These are phyloP conservation scores for Drosophila mimetica DNA, from an alignment of 2,888 invertebrate species.

Conservation along the genomic window DNA sequence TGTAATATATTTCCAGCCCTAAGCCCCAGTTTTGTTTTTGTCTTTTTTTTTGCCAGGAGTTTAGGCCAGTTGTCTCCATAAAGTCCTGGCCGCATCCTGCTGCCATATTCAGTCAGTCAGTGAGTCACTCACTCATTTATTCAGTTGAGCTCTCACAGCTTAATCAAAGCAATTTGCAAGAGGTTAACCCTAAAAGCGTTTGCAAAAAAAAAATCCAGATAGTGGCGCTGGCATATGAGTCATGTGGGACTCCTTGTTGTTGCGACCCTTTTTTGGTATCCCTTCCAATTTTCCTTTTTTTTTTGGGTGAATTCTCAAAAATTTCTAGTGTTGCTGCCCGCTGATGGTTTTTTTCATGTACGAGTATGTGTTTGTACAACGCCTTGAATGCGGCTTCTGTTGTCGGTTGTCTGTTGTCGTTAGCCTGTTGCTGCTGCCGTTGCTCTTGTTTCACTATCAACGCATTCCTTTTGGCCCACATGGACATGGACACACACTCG, in stretches of 20 bases:
- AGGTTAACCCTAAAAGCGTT: constrained; percentile 30
- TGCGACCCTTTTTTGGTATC: constrained; percentile 10
- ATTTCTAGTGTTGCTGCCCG: constrained; percentile 28
- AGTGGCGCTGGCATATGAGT: constrained; percentile 29
- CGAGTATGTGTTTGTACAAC: constrained; percentile 64
- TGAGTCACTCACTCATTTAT: constrained; percentile 24
- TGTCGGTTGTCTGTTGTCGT: constrained; percentile 43
- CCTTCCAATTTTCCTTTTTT: constrained; percentile 4
- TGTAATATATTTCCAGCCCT: too few species aligned
- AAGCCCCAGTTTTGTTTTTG: neutral
- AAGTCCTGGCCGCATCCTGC: constrained; percentile 5
- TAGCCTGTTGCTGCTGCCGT: constrained; percentile 58
- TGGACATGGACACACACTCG: constrained; percentile 30
- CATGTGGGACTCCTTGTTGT: constrained; percentile 17
- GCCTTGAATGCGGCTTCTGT: constrained; percentile 70
- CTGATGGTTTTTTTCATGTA: constrained; percentile 52
- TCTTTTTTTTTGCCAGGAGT: neutral
- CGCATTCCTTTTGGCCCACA: constrained; percentile 68
- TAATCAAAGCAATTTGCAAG: constrained; percentile 58
- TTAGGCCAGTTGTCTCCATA: neutral
- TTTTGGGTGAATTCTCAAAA: constrained; percentile 26
- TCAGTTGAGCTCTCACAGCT: constrained; percentile 57
- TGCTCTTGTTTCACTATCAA: constrained; percentile 71
- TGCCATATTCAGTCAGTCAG: neutral
- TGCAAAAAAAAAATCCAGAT: constrained; percentile 19